Evolutionary conservation across 2,888 invertebrate genomes (phyloP).

Genomic region (Cabera pusaria): DNA sequence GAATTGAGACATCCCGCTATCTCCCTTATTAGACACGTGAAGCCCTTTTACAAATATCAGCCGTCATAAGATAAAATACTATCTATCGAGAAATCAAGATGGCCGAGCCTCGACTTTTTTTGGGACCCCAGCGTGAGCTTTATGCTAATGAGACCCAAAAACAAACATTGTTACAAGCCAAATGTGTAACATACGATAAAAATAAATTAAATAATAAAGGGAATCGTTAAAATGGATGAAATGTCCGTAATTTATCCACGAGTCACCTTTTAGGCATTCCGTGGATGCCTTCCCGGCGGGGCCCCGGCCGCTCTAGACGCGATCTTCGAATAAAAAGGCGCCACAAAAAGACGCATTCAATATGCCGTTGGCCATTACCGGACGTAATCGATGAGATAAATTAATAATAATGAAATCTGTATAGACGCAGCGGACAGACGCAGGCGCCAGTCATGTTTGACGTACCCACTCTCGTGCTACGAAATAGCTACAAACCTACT

Average conservation of each 20-base stretch:
- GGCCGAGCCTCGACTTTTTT: conserved; percentile 59
- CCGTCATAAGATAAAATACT: conserved; percentile 64
- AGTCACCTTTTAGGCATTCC: conserved; percentile 83
- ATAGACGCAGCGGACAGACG: conserved; percentile 42
- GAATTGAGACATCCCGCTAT: conserved; percentile 81
- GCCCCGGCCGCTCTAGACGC: conserved; percentile 74
- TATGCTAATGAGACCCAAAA: conserved; percentile 81
- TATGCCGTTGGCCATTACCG: conserved; percentile 78
- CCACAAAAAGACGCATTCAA: conserved; percentile 82
- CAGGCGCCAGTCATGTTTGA: conserved; percentile 43
- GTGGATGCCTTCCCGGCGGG: conserved; percentile 79
- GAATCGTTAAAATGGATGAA: conserved; percentile 83
- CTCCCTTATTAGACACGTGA: conserved; percentile 70
- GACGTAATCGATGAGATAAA: conserved; percentile 81
- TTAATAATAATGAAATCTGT: conserved; percentile 75
- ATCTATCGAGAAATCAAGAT: conserved; percentile 69
- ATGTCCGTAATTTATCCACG: conserved; percentile 82
- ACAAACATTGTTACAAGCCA: conserved; percentile 81
- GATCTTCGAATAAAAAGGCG: conserved; percentile 79
- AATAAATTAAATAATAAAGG: conserved; percentile 83
- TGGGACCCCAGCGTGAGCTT: conserved; percentile 68
- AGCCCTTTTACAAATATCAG: conserved; percentile 57
- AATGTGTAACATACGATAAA: conserved; percentile 83
- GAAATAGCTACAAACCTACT: too few species aligned
- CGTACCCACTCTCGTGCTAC: conserved; percentile 23